Evolutionary conservation across 92 coral and sea anemone genomes (phyloP), one percentile per base, ranked within the genome.

Genomic region (Porites divaricata): DNA sequence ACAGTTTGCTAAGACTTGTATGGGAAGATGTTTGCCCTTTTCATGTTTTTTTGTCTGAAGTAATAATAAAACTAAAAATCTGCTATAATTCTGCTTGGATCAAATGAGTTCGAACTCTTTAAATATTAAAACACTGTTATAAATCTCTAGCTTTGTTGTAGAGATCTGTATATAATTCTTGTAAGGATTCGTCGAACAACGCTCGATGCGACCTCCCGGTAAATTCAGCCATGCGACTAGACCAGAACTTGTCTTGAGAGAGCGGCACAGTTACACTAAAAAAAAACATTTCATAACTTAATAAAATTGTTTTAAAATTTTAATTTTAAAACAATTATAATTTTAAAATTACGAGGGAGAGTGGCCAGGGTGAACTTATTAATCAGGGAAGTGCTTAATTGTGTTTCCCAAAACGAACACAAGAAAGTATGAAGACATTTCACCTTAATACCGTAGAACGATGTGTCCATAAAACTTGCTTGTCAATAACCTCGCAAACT

Each of bases 191-290:
- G 56, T 96, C 91, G 81, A 96, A 94, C 66, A 90, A 59, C 8
- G 86, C 87, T 12, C 96, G 93, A 84, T 94, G 96, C 50, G 90
- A 78, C 19, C 72, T 88, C 10, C 98, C 96, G 3, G 98, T 92
- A 79, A 84, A 94, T 85, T 79, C 41, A 25, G 94, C 62, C 76
- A 93, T 93, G 23, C 74, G 90, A 80, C 89, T 89, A 1, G 98
- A 95, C 98, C 98, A 93, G 77, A 88, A 93, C 50, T 88, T 90
- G 41, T 84, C 91, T 11, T 83, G 85, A 16, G 95, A 83, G 15
- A 95, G 76, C 54, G 98, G 98, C 15, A 92, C 98, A n/a, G 94
- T 91, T 21, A 95, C 81, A 76, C 98, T 96, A 67, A 24, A 75
- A 78, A 76, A 75, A 9, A 82, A 52, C 48, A 21, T 13, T 64